These are phyloP conservation scores for Wasmannia auropunctata DNA, from an alignment of 1,140 invertebrate genomes.

Conservation along the genomic window DNA sequence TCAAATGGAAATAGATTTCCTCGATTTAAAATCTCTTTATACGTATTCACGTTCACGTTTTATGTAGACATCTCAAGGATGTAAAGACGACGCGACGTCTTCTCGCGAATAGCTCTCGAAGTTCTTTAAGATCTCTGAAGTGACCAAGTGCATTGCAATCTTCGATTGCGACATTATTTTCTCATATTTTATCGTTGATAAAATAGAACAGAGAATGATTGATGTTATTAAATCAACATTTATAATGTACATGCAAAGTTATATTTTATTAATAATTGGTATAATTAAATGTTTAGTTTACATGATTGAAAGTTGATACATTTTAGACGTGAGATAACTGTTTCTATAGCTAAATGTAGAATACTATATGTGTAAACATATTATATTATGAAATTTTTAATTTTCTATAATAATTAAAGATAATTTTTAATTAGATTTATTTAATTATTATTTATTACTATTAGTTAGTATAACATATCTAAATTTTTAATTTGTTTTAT, in stretches of 20 bases:
- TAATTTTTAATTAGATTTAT: background rate
- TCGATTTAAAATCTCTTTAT: background rate
- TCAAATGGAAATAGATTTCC: background rate
- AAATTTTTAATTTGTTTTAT: background rate
- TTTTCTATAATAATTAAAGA: background rate
- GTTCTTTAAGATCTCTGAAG: background rate
- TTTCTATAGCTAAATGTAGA: background rate
- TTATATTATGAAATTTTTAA: background rate
- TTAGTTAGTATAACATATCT: no score
- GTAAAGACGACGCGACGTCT: background rate
- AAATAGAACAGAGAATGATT: background rate
- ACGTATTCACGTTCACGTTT: background rate
- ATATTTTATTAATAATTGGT: background rate
- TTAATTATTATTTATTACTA: background rate
- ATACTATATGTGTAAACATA: background rate
- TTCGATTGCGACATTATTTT: background rate
- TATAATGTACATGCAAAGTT: background rate
- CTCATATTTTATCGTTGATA: background rate
- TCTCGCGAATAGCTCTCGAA: conserved; percentile 1
- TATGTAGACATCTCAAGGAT: conserved; percentile 10
- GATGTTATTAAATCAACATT: background rate
- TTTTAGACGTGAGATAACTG: background rate
- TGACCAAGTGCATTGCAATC: background rate
- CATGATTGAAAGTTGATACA: background rate
- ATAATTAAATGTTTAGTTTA: background rate